Percentiles rank a stretch among this genome's conserved stretches.
These are phyloP conservation scores for Xenus cinereus DNA, from an alignment of 2,113 vertebrate species.

Conservation along the genomic window DNA sequence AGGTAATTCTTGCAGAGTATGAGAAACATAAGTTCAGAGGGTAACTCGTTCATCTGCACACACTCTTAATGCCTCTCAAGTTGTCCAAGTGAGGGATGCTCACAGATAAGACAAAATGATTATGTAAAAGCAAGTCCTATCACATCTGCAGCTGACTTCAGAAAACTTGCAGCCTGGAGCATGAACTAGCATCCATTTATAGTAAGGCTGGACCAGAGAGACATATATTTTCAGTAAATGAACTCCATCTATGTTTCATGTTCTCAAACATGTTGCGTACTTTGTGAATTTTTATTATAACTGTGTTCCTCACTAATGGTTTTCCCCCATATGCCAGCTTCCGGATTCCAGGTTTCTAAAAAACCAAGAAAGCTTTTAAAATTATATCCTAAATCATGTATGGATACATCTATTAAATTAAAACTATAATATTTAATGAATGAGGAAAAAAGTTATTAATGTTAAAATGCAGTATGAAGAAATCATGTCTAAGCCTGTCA, in stretches of 20 bases:
- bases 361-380: background rate
- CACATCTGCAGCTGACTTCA: background rate
- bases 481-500: background rate
- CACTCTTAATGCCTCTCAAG: slow-evolving; percentile 20
- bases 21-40: slow-evolving; percentile 14
- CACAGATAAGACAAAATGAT: background rate
- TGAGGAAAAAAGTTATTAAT: background rate
- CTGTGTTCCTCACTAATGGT: background rate
- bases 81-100: background rate
- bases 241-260: background rate
- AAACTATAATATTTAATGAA: background rate
- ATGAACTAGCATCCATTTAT: background rate
- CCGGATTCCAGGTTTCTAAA: background rate
- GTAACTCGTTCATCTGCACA: slow-evolving; percentile 22
- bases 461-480: background rate
- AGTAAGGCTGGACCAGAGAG: background rate
- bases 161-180: slow-evolving; percentile 9
- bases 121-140: background rate
- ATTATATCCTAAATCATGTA: background rate
- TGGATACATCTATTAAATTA: background rate
- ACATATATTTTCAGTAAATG: background rate
- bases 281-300: background rate
- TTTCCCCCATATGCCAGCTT: background rate
- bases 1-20: background rate
- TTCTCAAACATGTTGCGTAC: background rate